Conservation (phyloP, 2,113 vertebrate species). For the Eptesicus fuscus region DNA sequence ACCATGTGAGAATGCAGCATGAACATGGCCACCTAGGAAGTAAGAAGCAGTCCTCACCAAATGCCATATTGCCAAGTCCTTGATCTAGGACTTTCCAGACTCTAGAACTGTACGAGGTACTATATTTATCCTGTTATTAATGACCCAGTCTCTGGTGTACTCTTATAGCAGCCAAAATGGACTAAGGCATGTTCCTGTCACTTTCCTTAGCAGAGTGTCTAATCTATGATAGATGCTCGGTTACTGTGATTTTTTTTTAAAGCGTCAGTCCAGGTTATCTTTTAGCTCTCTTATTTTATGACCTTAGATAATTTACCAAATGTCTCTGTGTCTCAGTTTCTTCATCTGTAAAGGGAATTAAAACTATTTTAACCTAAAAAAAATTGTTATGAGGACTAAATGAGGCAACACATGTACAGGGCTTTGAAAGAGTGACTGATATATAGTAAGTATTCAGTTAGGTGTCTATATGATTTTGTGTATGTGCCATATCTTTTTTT, state of each 20-base stretch:
- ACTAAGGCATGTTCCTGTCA: background rate
- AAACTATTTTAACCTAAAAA: background rate
- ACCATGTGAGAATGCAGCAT: background rate
- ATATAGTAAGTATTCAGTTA: background rate
- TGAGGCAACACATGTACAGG: background rate
- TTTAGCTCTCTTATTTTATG: background rate
- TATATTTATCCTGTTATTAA: background rate
- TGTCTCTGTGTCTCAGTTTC: background rate
- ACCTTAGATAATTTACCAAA: background rate
- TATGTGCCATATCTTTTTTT: background rate
- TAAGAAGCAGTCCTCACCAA: background rate
- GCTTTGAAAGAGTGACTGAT: background rate
- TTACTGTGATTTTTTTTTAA: background rate
- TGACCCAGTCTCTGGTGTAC: background rate
- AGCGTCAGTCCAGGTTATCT: background rate
- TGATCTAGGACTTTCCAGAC: background rate
- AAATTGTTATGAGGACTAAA: background rate
- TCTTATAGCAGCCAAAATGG: background rate
- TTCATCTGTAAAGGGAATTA: background rate
- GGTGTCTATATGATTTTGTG: background rate
- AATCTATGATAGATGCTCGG: background rate
- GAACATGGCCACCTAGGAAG: background rate
- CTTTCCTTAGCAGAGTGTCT: background rate
- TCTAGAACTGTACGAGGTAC: background rate
- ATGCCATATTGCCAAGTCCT: background rate